Percentiles rank a stretch among this genome's conserved stretches.
phyloP scores from a whole-genome alignment of 2,797 vertebrate genomes.

The Macroramphosus scolopax region DNA sequence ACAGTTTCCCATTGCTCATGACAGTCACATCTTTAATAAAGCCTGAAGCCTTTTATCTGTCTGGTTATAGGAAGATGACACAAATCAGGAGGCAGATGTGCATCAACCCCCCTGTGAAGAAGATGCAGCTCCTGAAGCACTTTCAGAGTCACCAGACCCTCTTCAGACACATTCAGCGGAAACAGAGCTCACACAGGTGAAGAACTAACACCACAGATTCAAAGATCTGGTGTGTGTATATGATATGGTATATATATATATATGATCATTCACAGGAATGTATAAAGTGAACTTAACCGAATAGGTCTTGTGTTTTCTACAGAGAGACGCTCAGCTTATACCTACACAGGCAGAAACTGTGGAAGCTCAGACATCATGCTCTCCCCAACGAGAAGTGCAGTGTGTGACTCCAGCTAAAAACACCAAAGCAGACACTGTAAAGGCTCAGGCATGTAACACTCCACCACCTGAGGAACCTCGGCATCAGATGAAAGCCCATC shows the following conservation, averaged over 20 bases:
- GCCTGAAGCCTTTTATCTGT: too few species aligned
- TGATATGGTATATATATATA: not conserved
- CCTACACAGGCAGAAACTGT: slow-evolving; percentile 1
- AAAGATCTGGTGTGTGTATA: not conserved
- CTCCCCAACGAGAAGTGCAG: slow-evolving; percentile 4
- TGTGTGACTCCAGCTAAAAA: slow-evolving; percentile 8
- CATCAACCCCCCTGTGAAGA: not conserved
- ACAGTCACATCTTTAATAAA: too few species aligned
- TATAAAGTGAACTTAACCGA: not conserved
- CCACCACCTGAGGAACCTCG: not conserved
- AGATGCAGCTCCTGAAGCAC: not conserved
- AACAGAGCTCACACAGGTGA: slow-evolving; percentile 39
- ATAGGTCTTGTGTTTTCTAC: slow-evolving; percentile 15
- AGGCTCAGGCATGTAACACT: not conserved
- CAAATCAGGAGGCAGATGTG: slow-evolving; percentile 11
- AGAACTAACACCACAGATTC: not conserved
- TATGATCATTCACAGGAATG: too few species aligned
- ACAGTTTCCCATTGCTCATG: too few species aligned
- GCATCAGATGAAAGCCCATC: slow-evolving; percentile 3
- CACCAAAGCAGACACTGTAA: slow-evolving; percentile 4
- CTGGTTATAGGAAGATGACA: slow-evolving; percentile 21
- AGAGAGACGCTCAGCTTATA: slow-evolving; percentile 25
- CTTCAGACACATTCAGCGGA: slow-evolving; percentile 3
- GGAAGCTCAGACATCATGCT: slow-evolving; percentile 6
- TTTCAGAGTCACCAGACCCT: slow-evolving; percentile 12